These are phyloP conservation scores for Ramphastos sulfuratus DNA, from an alignment of 2,113 vertebrate genomes.

Conservation along the genomic window DNA sequence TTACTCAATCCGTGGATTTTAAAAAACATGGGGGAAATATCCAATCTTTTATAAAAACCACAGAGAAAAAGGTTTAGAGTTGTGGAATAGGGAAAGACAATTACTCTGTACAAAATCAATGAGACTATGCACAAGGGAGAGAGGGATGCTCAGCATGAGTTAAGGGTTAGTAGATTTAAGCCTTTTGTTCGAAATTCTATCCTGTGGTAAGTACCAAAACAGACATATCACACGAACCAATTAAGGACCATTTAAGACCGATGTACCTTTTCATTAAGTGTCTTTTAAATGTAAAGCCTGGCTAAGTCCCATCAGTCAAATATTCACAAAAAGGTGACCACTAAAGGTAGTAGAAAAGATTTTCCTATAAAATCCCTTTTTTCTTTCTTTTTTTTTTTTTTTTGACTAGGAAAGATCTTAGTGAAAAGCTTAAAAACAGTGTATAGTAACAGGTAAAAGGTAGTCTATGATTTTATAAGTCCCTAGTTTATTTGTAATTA, in stretches of 20 bases:
- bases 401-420: background rate
- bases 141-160: constrained; percentile 11
- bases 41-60: background rate
- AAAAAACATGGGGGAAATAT: background rate
- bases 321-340: constrained; percentile 38
- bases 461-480: constrained; percentile 9
- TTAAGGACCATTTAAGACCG: constrained; percentile 42
- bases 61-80: background rate
- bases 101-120: constrained; percentile 30
- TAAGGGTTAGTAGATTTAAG: constrained; percentile 43
- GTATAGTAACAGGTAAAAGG: background rate
- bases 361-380: constrained; percentile 26
- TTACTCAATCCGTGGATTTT: background rate
- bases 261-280: constrained; percentile 37
- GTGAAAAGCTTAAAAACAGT: constrained; percentile 10
- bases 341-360: background rate
- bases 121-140: background rate
- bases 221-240: background rate
- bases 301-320: constrained; percentile 31
- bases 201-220: constrained; percentile 22
- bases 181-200: constrained; percentile 50
- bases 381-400: no score
- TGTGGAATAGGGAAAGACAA: constrained; percentile 21
- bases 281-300: constrained; percentile 27
- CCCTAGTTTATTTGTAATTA: constrained; percentile 13